Evolutionary conservation across 2,888 invertebrate genomes (phyloP).

Genomic region (Stenichneumon culpator): DNA sequence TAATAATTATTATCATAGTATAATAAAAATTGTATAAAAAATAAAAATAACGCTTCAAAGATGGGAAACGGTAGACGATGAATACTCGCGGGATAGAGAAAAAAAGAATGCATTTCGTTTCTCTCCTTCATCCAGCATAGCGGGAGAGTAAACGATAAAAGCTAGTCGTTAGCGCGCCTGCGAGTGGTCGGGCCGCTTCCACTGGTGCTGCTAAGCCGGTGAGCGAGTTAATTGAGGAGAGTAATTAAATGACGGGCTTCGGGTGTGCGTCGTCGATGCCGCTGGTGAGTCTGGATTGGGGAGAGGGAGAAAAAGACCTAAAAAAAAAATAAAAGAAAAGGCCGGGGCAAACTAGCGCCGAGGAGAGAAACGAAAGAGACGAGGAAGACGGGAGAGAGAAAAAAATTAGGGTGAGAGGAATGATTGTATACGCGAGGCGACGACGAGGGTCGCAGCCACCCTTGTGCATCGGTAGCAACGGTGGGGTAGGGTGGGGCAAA

Average conservation of each 20-base stretch:
- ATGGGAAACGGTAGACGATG: not conserved
- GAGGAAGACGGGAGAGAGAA: not conserved
- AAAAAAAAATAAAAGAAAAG: not conserved
- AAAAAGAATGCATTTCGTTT: conserved; percentile 11
- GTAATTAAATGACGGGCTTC: conserved; percentile 52
- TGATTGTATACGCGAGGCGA: conserved; percentile 37
- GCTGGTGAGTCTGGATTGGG: conserved; percentile 7
- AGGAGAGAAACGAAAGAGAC: conserved; percentile 28
- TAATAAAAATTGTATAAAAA: not conserved
- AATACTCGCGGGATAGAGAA: not conserved
- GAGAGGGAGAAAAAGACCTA: not conserved
- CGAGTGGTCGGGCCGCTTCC: conserved; percentile 21
- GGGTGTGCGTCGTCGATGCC: conserved; percentile 40
- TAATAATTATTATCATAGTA: not conserved
- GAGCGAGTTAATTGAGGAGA: conserved; percentile 51
- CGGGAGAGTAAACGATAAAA: conserved; percentile 30
- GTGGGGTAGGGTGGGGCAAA: not conserved
- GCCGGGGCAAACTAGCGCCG: not conserved
- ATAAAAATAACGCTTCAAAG: not conserved
- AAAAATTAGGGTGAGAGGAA: conserved; percentile 25
- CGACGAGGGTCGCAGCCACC: conserved; percentile 36
- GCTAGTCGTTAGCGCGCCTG: conserved; percentile 33
- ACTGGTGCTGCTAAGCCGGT: conserved; percentile 9
- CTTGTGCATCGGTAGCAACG: conserved; percentile 24
- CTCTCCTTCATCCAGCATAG: not conserved